Conservation (phyloP, 2,797 vertebrate genomes). For the Myotis pilosus region DNA sequence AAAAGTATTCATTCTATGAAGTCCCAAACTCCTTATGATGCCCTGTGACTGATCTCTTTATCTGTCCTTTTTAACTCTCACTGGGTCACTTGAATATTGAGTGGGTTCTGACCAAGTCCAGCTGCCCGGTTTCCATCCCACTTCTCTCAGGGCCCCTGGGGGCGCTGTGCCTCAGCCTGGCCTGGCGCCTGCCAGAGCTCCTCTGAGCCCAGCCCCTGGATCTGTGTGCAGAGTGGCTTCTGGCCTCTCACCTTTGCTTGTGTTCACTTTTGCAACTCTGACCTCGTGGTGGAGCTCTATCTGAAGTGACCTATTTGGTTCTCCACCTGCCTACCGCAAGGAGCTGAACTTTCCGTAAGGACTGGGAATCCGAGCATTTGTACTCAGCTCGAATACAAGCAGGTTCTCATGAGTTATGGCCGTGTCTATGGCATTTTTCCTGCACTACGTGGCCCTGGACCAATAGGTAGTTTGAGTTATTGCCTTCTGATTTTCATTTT, state of each 20-base stretch:
- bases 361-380: neutral
- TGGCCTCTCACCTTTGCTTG: neutral
- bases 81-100: neutral
- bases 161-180: neutral
- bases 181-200: neutral
- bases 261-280: neutral
- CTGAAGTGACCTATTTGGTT: neutral
- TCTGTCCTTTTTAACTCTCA: neutral
- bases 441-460: neutral
- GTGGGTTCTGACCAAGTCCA: neutral
- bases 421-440: neutral
- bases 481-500: slow-evolving; percentile 25
- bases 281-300: neutral
- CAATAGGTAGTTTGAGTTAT: neutral
- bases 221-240: neutral
- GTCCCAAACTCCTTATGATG: neutral
- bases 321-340: neutral
- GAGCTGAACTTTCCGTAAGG: neutral
- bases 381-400: neutral
- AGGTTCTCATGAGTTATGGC: neutral
- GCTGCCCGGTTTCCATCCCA: neutral
- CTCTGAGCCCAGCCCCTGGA: neutral
- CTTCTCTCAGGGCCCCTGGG: neutral
- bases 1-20: neutral
- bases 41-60: neutral